Conservation (phyloP, 2,113 vertebrate species). For the Connochaetes taurinus region DNA sequence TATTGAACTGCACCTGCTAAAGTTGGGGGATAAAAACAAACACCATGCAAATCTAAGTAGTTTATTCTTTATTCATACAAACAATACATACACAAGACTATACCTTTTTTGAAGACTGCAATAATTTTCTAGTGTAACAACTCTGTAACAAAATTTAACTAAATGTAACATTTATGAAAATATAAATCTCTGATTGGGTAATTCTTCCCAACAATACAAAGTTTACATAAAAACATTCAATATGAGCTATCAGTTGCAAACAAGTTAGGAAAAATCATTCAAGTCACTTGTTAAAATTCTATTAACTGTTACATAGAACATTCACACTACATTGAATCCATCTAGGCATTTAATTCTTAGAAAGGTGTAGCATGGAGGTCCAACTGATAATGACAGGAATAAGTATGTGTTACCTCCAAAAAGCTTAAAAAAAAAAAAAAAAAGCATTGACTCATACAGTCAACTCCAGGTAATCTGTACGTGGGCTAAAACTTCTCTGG, state of each 20-base stretch:
- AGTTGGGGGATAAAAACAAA: neutral
- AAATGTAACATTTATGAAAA: conserved; percentile 99
- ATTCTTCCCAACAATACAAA: conserved; percentile 97
- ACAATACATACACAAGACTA: conserved; percentile 98
- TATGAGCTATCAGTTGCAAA: conserved; percentile 97
- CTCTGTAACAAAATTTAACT: conserved; percentile 99
- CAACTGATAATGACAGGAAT: conserved; percentile 26
- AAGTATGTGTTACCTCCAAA: neutral
- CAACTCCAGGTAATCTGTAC: neutral
- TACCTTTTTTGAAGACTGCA: conserved; percentile 94
- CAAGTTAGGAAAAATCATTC: conserved; percentile 97
- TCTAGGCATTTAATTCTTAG: conserved; percentile 75
- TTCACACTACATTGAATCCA: conserved; percentile 82
- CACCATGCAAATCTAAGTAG: conserved; percentile 72
- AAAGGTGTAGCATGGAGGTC: conserved; percentile 64
- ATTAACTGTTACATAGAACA: conserved; percentile 91
- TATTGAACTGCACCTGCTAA: neutral
- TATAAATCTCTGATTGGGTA: conserved; percentile 99
- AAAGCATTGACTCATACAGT: neutral
- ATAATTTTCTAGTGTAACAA: conserved; percentile 94
- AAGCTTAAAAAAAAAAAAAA: neutral
- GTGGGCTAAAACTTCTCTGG: neutral
- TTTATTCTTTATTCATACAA: conserved; percentile 93
- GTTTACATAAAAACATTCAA: conserved; percentile 99
- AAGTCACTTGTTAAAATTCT: conserved; percentile 93